A percentile compares a stretch with the other conserved stretches of the same genome.
Evolutionary conservation across 2,888 invertebrate species (phyloP).

Genomic region (Apamea anceps): DNA sequence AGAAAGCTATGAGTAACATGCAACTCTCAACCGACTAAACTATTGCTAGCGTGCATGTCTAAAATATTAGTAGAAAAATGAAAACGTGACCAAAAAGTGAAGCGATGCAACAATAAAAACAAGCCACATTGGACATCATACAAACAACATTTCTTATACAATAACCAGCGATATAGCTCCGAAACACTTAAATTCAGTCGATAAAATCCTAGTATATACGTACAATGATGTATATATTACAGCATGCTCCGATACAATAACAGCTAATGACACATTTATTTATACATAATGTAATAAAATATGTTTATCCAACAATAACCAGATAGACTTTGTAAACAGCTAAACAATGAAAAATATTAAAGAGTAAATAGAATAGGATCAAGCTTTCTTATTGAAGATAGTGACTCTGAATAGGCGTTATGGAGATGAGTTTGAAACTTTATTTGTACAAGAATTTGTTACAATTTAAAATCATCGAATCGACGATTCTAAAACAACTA

Average conservation of each 20-base stretch:
- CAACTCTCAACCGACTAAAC: slow-evolving; percentile 61
- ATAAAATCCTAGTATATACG: slow-evolving; percentile 80
- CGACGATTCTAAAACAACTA: slow-evolving; percentile 56
- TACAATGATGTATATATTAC: slow-evolving; percentile 77
- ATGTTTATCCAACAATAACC: slow-evolving; percentile 85
- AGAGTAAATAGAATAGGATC: slow-evolving; percentile 74
- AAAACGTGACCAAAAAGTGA: slow-evolving; percentile 59
- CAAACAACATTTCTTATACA: slow-evolving; percentile 73
- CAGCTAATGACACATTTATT: slow-evolving; percentile 77
- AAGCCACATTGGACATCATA: slow-evolving; percentile 75
- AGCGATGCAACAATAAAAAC: slow-evolving; percentile 70
- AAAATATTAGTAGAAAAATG: slow-evolving; percentile 62
- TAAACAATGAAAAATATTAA: slow-evolving; percentile 80
- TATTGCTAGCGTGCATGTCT: slow-evolving; percentile 72
- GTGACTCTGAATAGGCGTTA: slow-evolving; percentile 72
- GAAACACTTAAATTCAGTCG: slow-evolving; percentile 84
- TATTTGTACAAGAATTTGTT: slow-evolving; percentile 74
- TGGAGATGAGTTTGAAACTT: slow-evolving; percentile 68
- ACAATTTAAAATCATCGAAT: slow-evolving; percentile 61
- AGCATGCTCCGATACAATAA: slow-evolving; percentile 79
- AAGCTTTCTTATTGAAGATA: slow-evolving; percentile 75
- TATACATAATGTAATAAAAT: slow-evolving; percentile 85
- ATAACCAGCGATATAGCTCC: slow-evolving; percentile 75
- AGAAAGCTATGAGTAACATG: slow-evolving; percentile 65
- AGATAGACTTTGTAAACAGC: slow-evolving; percentile 88